Conservation (phyloP, 2,797 vertebrate genomes). For the Sebastolobus altivelis region DNA sequence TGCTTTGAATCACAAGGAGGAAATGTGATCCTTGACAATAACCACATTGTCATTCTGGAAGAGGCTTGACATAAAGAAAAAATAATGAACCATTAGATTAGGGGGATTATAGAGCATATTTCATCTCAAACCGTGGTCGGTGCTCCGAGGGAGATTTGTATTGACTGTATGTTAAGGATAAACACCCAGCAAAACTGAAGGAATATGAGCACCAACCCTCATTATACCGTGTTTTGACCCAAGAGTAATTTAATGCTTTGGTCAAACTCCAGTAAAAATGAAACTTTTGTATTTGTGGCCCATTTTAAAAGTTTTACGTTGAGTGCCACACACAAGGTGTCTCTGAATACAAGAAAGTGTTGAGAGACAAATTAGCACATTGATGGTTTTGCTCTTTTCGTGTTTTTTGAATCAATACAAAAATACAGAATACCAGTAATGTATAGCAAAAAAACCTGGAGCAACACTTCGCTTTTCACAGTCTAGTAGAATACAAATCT, state of each 20-base stretch:
- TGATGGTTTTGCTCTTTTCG: not conserved
- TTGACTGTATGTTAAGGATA: not conserved
- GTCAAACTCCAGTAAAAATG: not conserved
- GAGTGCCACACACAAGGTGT: not conserved
- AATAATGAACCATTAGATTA: constrained; percentile 3
- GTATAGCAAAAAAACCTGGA: not conserved
- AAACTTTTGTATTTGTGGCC: not conserved
- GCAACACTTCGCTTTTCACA: not conserved
- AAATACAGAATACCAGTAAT: not conserved
- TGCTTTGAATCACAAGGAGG: not conserved
- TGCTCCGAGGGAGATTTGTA: not conserved
- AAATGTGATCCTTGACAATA: not conserved
- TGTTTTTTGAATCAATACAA: not conserved
- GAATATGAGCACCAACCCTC: not conserved
- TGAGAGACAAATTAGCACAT: not conserved
- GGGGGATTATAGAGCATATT: not conserved
- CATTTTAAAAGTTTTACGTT: not conserved
- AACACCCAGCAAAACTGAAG: not conserved
- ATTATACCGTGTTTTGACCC: not conserved
- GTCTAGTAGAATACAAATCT: not conserved
- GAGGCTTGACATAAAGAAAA: not conserved
- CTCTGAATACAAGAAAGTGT: not conserved
- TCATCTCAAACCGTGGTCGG: not conserved
- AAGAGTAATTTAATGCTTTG: not conserved
- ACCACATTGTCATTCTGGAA: constrained; percentile 8